phyloP scores from a whole-genome alignment of 2,113 vertebrate genomes.

The Panthera tigris region DNA sequence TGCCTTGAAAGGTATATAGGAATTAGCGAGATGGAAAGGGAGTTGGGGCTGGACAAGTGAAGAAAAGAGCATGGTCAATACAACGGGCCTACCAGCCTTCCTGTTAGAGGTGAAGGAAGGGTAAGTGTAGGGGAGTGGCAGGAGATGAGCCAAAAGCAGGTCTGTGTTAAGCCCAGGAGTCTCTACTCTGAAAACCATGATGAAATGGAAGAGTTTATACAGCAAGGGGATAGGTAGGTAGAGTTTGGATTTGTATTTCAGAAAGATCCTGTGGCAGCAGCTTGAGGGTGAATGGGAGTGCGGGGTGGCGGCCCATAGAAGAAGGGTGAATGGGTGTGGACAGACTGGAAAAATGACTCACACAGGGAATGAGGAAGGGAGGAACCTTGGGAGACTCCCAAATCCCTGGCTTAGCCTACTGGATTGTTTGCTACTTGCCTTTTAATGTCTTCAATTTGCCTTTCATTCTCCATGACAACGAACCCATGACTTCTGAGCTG shows the following conservation, averaged over 20 bases:
- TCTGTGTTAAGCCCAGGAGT: neutral
- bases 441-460: constrained; percentile 13
- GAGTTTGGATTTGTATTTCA: constrained; percentile 5
- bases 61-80: neutral
- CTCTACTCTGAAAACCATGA: neutral
- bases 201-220: neutral
- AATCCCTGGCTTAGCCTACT: constrained; percentile 23
- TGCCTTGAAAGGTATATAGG: neutral
- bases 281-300: neutral
- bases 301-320: neutral
- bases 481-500: neutral
- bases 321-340: constrained; percentile 67
- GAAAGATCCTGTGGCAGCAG: constrained; percentile 17
- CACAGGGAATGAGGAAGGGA: constrained; percentile 64
- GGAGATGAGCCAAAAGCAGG: neutral
- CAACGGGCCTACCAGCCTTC: neutral
- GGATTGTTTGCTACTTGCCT: constrained; percentile 29
- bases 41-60: neutral
- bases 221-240: neutral
- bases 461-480: neutral
- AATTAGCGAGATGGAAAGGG: neutral
- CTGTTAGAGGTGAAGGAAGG: neutral
- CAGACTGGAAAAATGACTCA: constrained; percentile 74
- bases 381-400: constrained; percentile 46
- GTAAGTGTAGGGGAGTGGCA: neutral